A percentile compares a stretch with the other conserved stretches of the same genome.
Evolutionary conservation across 1,140 invertebrate genomes (phyloP).

Genomic region (Bombus superbus): DNA sequence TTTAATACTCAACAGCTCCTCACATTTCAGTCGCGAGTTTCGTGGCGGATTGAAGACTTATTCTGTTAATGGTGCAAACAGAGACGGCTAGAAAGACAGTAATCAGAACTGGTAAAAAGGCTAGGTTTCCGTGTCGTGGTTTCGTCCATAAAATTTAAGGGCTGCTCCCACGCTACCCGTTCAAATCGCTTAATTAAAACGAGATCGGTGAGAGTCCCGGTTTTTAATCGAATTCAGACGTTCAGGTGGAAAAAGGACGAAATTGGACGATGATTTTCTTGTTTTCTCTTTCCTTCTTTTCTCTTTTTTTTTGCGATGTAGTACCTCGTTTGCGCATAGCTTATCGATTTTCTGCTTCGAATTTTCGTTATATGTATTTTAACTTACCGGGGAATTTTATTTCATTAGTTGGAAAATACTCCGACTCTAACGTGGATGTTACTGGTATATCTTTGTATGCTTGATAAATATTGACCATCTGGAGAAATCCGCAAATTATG

Average conservation of each 20-base stretch:
- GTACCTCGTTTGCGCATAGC: not conserved
- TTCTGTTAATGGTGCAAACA: slow-evolving; percentile 12
- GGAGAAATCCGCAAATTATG: no score
- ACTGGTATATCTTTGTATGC: not conserved
- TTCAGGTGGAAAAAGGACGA: not conserved
- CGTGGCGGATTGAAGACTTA: slow-evolving; percentile 6
- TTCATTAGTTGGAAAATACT: not conserved
- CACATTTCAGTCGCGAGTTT: slow-evolving; percentile 11
- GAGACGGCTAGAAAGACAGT: not conserved
- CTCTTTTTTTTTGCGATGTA: not conserved
- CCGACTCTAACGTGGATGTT: not conserved
- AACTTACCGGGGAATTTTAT: slow-evolving; percentile 12
- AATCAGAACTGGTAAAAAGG: not conserved
- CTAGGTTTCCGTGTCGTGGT: not conserved
- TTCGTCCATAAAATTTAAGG: not conserved
- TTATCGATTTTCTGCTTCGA: not conserved
- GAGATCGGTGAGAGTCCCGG: not conserved
- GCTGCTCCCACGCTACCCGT: not conserved
- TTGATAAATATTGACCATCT: rapidly evolving
- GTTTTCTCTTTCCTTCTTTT: rapidly evolving
- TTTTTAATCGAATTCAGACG: not conserved
- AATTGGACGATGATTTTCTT: not conserved
- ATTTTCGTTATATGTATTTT: not conserved
- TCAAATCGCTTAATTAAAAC: not conserved
- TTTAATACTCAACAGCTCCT: not conserved